These are phyloP conservation scores for Eugnorisma glareosa DNA, from an alignment of 2,888 invertebrate species.

Conservation along the genomic window DNA sequence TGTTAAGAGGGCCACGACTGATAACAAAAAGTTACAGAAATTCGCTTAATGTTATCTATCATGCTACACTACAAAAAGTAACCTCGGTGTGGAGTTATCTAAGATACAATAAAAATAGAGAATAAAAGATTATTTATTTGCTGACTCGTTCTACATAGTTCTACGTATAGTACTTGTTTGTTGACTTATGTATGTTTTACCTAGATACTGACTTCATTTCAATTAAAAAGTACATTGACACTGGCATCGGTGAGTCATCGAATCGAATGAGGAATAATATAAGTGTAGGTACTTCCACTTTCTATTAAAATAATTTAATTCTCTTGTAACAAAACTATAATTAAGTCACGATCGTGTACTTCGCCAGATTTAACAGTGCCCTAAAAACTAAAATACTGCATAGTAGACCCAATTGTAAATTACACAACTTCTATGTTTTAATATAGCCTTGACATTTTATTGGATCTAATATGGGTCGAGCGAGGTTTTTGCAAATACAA, in stretches of 20 bases:
- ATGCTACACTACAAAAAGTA: not conserved
- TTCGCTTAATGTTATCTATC: not conserved
- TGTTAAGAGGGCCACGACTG: not conserved
- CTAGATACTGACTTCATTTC: not conserved
- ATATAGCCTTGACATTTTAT: constrained; percentile 26
- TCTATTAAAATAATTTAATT: not conserved
- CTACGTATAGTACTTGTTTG: not conserved
- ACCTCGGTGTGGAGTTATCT: not conserved
- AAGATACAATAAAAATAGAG: not conserved
- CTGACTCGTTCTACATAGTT: not conserved
- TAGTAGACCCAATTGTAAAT: not conserved
- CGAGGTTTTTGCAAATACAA: constrained; percentile 6
- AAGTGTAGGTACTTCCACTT: not conserved
- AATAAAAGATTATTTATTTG: not conserved
- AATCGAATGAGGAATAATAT: not conserved
- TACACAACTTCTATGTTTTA: not conserved
- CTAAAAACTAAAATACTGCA: constrained; percentile 10
- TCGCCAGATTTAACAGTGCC: not conserved
- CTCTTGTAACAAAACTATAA: not conserved
- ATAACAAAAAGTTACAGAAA: not conserved
- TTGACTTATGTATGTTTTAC: too few species aligned
- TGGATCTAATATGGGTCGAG: not conserved
- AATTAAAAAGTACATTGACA: constrained; percentile 3
- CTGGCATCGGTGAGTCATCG: not conserved
- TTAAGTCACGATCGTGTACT: not conserved